Evolutionary conservation across 2,797 vertebrate genomes (phyloP).

Genomic region (Crossoptilon crossoptilon): DNA sequence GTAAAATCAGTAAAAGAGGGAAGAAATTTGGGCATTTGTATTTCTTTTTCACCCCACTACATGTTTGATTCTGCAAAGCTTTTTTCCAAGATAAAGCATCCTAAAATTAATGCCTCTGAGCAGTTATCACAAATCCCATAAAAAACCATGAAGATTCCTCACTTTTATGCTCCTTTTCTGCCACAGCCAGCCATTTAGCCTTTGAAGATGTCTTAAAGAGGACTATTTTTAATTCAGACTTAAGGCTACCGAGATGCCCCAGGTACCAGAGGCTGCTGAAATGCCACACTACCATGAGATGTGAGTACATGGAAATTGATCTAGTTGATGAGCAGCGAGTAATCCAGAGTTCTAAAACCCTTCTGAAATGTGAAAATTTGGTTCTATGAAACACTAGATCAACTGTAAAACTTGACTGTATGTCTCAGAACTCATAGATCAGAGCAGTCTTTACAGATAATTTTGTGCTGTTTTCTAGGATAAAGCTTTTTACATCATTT

Average conservation of each 20-base stretch:
- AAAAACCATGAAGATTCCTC: background rate
- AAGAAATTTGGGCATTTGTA: background rate
- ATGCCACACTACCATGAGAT: background rate
- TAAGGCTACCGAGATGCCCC: background rate
- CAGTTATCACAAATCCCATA: background rate
- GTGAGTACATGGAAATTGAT: background rate
- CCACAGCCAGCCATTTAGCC: background rate
- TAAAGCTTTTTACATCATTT: background rate
- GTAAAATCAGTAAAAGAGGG: background rate
- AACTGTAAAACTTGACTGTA: background rate
- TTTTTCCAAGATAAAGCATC: background rate
- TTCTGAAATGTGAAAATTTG: background rate
- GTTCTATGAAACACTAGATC: background rate
- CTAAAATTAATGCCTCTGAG: background rate
- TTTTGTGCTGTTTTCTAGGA: background rate
- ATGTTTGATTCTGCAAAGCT: background rate
- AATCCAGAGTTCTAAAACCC: background rate
- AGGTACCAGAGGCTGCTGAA: background rate
- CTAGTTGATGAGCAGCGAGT: background rate
- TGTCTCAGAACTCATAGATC: background rate
- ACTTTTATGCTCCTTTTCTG: background rate
- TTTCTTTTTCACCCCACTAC: background rate
- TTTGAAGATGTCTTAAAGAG: background rate
- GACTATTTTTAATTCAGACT: background rate
- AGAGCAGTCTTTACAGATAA: background rate